A percentile compares a stretch with the other conserved stretches of the same genome.
Evolutionary conservation across 2,113 vertebrate species (phyloP).

Genomic region (Nerophis lumbriciformis): DNA sequence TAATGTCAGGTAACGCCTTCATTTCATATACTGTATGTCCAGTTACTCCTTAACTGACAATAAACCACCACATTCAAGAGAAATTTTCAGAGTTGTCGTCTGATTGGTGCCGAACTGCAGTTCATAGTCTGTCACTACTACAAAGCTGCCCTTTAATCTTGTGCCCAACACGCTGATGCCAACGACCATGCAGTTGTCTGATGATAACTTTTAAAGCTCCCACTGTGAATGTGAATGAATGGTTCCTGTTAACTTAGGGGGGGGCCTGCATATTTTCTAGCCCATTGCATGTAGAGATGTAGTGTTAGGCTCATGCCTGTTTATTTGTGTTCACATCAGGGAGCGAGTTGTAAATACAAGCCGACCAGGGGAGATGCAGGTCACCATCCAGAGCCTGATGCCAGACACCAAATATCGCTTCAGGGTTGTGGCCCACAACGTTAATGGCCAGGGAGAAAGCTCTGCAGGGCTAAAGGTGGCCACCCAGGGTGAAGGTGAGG

Average conservation of each 20-base stretch:
- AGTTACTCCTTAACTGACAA: too few species aligned
- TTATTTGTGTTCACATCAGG: constrained; percentile 60
- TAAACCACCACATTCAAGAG: too few species aligned
- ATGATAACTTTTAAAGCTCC: background rate
- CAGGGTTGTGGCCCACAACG: constrained; percentile 87
- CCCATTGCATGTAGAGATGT: background rate
- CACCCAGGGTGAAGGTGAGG: constrained; percentile 92
- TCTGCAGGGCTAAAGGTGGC: constrained; percentile 82
- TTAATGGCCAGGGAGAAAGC: constrained; percentile 87
- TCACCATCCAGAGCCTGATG: constrained; percentile 93
- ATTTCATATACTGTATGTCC: too few species aligned
- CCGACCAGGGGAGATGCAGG: constrained; percentile 87
- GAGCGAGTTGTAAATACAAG: constrained; percentile 92
- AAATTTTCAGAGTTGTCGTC: too few species aligned
- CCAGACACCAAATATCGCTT: constrained; percentile 92
- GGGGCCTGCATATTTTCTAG: background rate
- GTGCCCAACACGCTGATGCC: background rate
- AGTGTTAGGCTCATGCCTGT: constrained; percentile 1
- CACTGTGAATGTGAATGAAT: background rate
- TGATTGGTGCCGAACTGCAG: too few species aligned
- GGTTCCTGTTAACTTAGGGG: background rate
- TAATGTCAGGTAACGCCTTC: too few species aligned
- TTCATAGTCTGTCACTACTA: too few species aligned
- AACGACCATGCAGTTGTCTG: background rate
- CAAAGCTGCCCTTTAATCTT: background rate